phyloP scores from a whole-genome alignment of 2,113 vertebrate species.

The Lichenostomus cassidix region DNA sequence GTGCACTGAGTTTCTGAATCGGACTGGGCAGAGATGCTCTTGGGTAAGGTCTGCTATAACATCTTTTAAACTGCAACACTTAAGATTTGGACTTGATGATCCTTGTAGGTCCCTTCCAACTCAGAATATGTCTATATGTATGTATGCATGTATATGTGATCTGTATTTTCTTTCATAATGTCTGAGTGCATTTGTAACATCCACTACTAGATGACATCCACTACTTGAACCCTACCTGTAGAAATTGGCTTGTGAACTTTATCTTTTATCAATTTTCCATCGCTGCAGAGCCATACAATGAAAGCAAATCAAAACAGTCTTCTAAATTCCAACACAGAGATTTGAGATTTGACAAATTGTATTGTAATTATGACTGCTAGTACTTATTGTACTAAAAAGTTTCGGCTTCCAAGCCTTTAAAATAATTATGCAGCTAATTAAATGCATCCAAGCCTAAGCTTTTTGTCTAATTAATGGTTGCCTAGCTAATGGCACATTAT shows the following conservation, averaged over 20 bases:
- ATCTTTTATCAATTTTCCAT: background rate
- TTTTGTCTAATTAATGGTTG: background rate
- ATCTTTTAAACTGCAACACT: too few species aligned
- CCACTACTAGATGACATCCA: background rate
- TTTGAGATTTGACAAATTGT: background rate
- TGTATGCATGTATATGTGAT: background rate
- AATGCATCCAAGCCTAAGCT: background rate
- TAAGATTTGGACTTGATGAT: background rate
- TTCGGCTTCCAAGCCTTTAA: background rate
- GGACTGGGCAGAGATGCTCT: too few species aligned
- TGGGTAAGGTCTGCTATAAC: too few species aligned
- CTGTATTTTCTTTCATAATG: background rate
- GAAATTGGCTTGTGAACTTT: background rate
- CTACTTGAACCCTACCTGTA: background rate
- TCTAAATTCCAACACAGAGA: background rate
- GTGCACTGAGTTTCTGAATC: too few species aligned
- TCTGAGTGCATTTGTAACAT: background rate
- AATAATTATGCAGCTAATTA: conserved; percentile 5
- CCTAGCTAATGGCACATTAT: background rate
- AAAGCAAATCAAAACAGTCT: background rate
- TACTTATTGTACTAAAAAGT: background rate
- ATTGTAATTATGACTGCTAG: background rate
- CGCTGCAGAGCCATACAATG: background rate
- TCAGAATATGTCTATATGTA: background rate
- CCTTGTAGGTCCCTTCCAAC: background rate